Percentiles rank a stretch among this genome's conserved stretches.
Evolutionary conservation across 2,888 invertebrate species (phyloP).

Genomic region (Caenorhabditis drosophilae): DNA sequence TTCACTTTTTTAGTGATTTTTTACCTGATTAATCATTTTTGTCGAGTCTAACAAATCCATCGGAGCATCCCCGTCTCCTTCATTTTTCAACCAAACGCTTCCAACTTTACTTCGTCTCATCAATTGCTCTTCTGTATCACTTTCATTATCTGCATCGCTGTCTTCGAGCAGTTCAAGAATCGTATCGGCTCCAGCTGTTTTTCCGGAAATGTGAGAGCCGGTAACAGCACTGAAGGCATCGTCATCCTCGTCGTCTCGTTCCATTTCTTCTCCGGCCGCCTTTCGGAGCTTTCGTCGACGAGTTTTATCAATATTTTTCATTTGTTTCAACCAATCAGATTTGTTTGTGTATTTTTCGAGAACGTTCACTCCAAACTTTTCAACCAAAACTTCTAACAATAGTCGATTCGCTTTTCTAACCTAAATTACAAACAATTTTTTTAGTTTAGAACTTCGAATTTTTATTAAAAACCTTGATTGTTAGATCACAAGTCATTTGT

Average conservation of each 20-base stretch:
- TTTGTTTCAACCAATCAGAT: constrained; percentile 59
- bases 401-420: constrained; percentile 63
- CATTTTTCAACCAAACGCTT: constrained; percentile 58
- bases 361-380: constrained; percentile 56
- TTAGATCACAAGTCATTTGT: constrained; percentile 53
- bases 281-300: constrained; percentile 40
- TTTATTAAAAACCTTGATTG: constrained; percentile 38
- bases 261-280: constrained; percentile 29
- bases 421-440: constrained; percentile 10
- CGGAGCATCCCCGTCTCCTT: constrained; percentile 49
- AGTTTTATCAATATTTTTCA: constrained; percentile 61
- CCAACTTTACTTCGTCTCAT: constrained; percentile 41
- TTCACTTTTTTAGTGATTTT: too few relatives aligned
- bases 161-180: constrained; percentile 62
- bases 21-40: constrained; percentile 51
- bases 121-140: constrained; percentile 42
- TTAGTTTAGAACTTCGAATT: neutral
- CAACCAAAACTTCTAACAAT: constrained; percentile 61
- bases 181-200: constrained; percentile 63
- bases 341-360: constrained; percentile 50
- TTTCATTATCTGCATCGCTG: constrained; percentile 54
- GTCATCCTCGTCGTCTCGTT: constrained; percentile 51
- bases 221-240: constrained; percentile 21
- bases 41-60: constrained; percentile 58
- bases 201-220: constrained; percentile 44